Conservation (phyloP, 92 coral and sea anemone genomes). For the Ricordea florida region DNA sequence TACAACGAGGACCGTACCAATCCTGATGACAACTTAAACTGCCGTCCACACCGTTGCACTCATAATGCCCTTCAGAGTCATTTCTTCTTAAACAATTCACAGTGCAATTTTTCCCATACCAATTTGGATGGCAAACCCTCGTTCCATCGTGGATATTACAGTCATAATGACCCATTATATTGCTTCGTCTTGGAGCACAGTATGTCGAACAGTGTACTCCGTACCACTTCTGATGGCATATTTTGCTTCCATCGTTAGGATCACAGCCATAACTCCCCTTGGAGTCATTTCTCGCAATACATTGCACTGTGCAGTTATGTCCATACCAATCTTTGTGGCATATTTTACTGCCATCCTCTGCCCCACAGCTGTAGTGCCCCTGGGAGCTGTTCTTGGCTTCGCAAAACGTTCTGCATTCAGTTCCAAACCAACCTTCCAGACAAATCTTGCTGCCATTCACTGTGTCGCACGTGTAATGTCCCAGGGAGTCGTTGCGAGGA, state of each 20-base stretch:
- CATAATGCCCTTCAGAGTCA: conserved; percentile 62
- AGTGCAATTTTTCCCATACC: conserved; percentile 73
- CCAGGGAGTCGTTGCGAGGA: conserved; percentile 28
- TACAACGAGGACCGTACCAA: conserved; percentile 78
- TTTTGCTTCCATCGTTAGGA: conserved; percentile 17
- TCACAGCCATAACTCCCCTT: conserved; percentile 57
- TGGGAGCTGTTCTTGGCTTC: conserved; percentile 10
- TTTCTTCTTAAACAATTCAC: conserved; percentile 40
- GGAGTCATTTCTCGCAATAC: conserved; percentile 42
- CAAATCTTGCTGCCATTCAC: conserved; percentile 56
- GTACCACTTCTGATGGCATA: conserved; percentile 56
- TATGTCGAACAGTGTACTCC: conserved; percentile 55
- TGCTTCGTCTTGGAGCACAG: conserved; percentile 28
- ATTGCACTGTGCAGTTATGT: conserved; percentile 54
- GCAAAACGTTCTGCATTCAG: conserved; percentile 65
- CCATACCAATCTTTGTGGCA: conserved; percentile 60
- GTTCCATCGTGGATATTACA: conserved; percentile 44
- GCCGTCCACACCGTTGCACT: conserved; percentile 59
- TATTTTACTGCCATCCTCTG: conserved; percentile 31
- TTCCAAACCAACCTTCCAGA: conserved; percentile 62
- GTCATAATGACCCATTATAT: conserved; percentile 33
- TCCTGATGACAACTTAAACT: conserved; percentile 47
- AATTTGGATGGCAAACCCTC: conserved; percentile 49
- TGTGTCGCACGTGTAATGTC: conserved; percentile 54
- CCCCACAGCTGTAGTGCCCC: conserved; percentile 49